A percentile compares a stretch with the other conserved stretches of the same genome.
phyloP scores from a whole-genome alignment of 2,888 invertebrate genomes.

The Drosophila prolongata region DNA sequence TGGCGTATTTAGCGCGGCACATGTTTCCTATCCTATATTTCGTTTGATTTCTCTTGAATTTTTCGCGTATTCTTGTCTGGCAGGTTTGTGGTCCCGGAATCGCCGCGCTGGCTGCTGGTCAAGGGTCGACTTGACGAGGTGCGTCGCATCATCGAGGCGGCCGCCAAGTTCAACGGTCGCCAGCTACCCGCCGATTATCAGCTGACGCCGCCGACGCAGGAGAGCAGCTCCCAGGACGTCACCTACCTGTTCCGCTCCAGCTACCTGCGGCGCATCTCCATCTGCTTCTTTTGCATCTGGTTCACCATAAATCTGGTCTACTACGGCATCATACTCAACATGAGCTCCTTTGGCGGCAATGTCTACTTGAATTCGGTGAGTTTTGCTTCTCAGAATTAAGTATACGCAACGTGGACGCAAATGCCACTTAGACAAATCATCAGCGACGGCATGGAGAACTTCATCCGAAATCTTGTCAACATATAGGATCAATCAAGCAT shows the following conservation, averaged over 20 bases:
- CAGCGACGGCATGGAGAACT: not conserved
- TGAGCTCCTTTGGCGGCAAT: constrained; percentile 90
- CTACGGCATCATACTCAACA: constrained; percentile 88
- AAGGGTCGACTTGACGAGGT: constrained; percentile 90
- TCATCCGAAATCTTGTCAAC: constrained; percentile 42
- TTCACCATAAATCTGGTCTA: constrained; percentile 87
- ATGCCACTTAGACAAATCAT: constrained; percentile 22
- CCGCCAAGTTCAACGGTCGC: constrained; percentile 88
- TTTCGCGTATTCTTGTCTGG: constrained; percentile 9
- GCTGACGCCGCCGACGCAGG: constrained; percentile 86
- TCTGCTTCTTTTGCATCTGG: constrained; percentile 90
- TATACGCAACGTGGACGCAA: constrained; percentile 24
- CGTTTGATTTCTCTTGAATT: constrained; percentile 21
- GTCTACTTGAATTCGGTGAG: constrained; percentile 90
- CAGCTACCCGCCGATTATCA: constrained; percentile 89
- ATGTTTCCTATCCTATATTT: constrained; percentile 49
- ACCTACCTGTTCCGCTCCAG: constrained; percentile 88
- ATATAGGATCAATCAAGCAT: constrained; percentile 48
- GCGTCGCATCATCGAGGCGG: constrained; percentile 87
- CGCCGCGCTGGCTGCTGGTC: constrained; percentile 91
- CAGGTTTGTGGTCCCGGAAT: constrained; percentile 92
- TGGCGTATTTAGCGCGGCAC: constrained; percentile 43
- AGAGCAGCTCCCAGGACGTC: constrained; percentile 86
- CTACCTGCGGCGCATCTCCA: constrained; percentile 88
- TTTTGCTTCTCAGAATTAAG: constrained; percentile 43